These are phyloP conservation scores for Zaprionus bogoriensis DNA, from an alignment of 2,888 invertebrate species.

Conservation along the genomic window DNA sequence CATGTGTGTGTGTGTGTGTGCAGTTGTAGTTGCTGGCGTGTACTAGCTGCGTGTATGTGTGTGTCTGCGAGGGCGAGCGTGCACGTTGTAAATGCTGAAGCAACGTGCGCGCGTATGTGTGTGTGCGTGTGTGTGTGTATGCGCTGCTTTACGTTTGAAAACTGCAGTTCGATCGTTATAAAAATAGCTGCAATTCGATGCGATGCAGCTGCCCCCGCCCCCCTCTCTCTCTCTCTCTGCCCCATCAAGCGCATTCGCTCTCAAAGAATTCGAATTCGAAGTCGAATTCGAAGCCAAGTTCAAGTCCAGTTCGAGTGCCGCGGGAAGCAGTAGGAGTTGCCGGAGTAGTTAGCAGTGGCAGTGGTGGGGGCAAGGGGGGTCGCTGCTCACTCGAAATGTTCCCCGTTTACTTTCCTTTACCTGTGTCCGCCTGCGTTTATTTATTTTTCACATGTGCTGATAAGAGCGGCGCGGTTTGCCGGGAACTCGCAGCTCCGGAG, in stretches of 20 bases:
- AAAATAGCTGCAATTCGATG: constrained; percentile 36
- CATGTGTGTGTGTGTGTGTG: constrained; percentile 10
- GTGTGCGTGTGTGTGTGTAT: constrained; percentile 21
- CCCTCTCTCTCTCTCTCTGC: background rate
- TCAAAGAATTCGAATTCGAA: no score
- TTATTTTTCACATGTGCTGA: constrained; percentile 62
- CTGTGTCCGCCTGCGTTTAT: constrained; percentile 18
- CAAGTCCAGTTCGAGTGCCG: constrained; percentile 46
- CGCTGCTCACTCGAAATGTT: background rate
- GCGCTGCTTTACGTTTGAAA: constrained; percentile 39
- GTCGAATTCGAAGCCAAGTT: constrained; percentile 46
- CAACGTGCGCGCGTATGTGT: background rate
- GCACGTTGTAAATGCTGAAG: no score
- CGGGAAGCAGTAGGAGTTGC: background rate
- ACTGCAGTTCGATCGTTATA: constrained; percentile 43
- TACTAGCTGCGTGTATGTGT: background rate
- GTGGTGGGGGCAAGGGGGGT: background rate
- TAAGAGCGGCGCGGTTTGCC: no score
- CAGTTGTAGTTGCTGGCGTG: background rate
- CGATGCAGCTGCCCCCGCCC: background rate
- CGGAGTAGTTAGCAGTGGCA: no score
- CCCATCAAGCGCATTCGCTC: no score
- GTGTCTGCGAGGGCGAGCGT: background rate
- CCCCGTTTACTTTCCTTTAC: background rate
- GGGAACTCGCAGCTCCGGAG: background rate